These are phyloP conservation scores for Jordanella pulchra DNA, from an alignment of 2,797 vertebrate species.

Conservation along the genomic window DNA sequence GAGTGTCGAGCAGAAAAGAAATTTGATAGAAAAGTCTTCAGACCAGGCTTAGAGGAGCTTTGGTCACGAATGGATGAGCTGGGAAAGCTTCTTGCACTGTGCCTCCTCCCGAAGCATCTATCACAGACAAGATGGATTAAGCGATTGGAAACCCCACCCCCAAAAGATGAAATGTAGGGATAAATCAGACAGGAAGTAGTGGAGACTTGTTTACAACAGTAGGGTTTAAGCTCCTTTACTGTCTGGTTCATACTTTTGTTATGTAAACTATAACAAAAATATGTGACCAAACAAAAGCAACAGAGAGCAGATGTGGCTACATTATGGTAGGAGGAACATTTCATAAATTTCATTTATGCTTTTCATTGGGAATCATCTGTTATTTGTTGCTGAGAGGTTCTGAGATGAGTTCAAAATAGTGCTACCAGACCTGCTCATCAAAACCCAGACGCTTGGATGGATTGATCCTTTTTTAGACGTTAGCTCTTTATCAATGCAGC, in stretches of 20 bases:
- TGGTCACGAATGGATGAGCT: slow-evolving; percentile 30
- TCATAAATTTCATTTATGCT: background rate
- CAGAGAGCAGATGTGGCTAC: slow-evolving; percentile 13
- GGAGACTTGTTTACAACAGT: slow-evolving; percentile 38
- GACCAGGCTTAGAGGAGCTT: slow-evolving; percentile 20
- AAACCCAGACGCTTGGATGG: background rate
- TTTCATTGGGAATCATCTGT: slow-evolving; percentile 9
- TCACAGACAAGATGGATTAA: slow-evolving; percentile 44
- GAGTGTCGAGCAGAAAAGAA: slow-evolving; percentile 17
- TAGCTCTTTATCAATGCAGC: background rate
- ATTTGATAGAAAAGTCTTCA: slow-evolving; percentile 20
- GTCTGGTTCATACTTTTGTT: slow-evolving; percentile 26
- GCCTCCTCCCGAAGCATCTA: slow-evolving; percentile 30
- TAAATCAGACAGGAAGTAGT: slow-evolving; percentile 29
- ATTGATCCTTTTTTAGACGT: background rate
- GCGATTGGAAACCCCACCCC: slow-evolving; percentile 25
- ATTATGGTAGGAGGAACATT: slow-evolving; percentile 16
- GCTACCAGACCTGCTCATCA: slow-evolving; percentile 4
- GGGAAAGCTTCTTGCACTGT: slow-evolving; percentile 44
- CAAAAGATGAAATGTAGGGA: slow-evolving; percentile 34
- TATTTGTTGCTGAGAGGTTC: background rate
- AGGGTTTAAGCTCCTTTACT: slow-evolving; percentile 60
- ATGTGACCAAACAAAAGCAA: slow-evolving; percentile 21
- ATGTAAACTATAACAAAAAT: slow-evolving; percentile 27
- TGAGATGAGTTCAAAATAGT: background rate